phyloP scores from a whole-genome alignment of 2,797 vertebrate genomes.

The Apodemus agrarius region DNA sequence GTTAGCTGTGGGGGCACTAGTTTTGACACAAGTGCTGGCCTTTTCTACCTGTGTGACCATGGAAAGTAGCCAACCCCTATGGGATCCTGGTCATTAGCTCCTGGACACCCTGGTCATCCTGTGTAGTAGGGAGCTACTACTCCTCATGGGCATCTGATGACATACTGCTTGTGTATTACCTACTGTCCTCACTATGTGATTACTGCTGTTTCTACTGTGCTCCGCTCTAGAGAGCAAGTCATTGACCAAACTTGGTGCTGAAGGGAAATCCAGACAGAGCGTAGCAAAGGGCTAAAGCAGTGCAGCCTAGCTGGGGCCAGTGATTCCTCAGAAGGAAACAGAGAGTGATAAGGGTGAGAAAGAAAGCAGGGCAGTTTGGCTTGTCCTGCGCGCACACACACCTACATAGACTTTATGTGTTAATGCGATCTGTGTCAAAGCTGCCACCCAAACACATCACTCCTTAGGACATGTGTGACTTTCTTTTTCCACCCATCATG shows the following conservation, averaged over 20 bases:
- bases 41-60: neutral
- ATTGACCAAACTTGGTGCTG: neutral
- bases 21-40: neutral
- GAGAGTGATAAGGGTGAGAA: no score
- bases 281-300: neutral
- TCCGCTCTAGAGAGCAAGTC: neutral
- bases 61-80: neutral
- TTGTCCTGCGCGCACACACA: neutral
- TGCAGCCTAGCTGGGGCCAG: accelerated
- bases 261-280: neutral
- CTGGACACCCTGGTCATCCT: neutral
- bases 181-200: neutral
- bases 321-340: no score
- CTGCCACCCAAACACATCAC: neutral
- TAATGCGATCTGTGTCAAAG: neutral
- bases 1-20: neutral
- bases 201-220: neutral
- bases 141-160: neutral
- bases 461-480: neutral
- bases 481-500: neutral
- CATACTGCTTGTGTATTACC: neutral
- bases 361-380: neutral
- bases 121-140: neutral
- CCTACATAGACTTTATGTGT: accelerated
- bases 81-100: neutral